A percentile compares a stretch with the other conserved stretches of the same genome.
Conservation (phyloP, 2,888 invertebrate genomes). For the Epistrophe eligans region DNA sequence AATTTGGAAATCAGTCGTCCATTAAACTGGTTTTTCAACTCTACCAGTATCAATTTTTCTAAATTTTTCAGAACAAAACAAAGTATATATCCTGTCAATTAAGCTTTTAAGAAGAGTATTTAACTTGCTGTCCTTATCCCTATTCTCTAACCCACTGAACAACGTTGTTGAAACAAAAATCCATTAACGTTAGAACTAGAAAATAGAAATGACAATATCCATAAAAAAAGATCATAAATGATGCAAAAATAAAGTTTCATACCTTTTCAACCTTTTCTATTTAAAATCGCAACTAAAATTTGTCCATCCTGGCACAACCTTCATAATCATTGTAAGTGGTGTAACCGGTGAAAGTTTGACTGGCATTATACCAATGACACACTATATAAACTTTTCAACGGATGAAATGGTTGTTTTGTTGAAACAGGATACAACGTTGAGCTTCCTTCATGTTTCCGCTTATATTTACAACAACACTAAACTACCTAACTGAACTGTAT, state of each 20-base stretch:
- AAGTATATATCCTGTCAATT: no score
- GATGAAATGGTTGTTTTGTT: constrained; percentile 15
- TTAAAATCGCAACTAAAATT: background rate
- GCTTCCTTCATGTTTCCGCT: constrained; percentile 11
- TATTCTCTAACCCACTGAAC: background rate
- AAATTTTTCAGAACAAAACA: no score
- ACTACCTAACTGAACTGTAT: no score
- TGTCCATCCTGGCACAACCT: background rate
- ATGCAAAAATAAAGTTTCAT: background rate
- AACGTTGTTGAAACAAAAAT: background rate
- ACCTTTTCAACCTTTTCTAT: background rate
- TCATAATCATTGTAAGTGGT: background rate
- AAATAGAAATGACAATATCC: background rate
- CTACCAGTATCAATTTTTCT: no score
- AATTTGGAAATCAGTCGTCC: no score
- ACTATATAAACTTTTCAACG: background rate
- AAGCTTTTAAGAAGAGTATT: background rate
- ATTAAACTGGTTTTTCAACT: no score
- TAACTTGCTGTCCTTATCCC: background rate
- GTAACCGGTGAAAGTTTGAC: background rate
- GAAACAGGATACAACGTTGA: constrained; percentile 4
- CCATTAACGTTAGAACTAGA: background rate
- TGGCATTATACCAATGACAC: background rate
- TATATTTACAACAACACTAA: background rate
- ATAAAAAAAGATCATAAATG: background rate